These are phyloP conservation scores for Bursaphelenchus mucronatus DNA, from an alignment of 1,140 invertebrate genomes.

Conservation along the genomic window DNA sequence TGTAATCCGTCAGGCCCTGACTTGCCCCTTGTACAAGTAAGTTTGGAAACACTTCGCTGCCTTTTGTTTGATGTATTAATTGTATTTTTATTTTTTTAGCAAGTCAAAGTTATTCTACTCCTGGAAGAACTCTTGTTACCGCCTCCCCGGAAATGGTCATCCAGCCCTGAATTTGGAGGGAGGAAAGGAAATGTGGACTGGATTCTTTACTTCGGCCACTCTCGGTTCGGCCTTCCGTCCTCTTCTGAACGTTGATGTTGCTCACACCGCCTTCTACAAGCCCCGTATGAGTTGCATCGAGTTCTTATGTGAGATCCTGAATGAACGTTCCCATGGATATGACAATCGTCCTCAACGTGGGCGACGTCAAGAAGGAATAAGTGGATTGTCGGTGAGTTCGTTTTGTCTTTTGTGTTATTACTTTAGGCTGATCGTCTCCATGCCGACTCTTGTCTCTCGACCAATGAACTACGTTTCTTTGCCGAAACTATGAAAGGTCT, in stretches of 20 bases:
- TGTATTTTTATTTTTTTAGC: slow-evolving; percentile 25
- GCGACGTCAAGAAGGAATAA: background rate
- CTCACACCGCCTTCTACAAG: slow-evolving; percentile 55
- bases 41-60: background rate
- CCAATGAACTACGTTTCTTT: slow-evolving; percentile 36
- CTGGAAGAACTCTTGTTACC: slow-evolving; percentile 50
- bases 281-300: slow-evolving; percentile 35
- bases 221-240: slow-evolving; percentile 39
- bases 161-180: slow-evolving; percentile 45
- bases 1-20: slow-evolving; percentile 47
- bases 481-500: slow-evolving; percentile 38
- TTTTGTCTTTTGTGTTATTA: background rate
- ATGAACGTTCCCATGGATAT: slow-evolving; percentile 8
- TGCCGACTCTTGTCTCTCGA: slow-evolving; percentile 32
- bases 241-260: slow-evolving; percentile 47
- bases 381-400: background rate
- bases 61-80: slow-evolving; percentile 17
- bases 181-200: slow-evolving; percentile 52
- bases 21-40: slow-evolving; percentile 41
- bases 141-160: slow-evolving; percentile 30
- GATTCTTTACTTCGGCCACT: slow-evolving; percentile 52
- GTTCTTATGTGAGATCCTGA: slow-evolving; percentile 50
- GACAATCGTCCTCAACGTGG: slow-evolving; percentile 20
- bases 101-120: slow-evolving; percentile 46
- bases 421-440: slow-evolving; percentile 34